These are phyloP conservation scores for Ornithorhynchus anatinus DNA, from an alignment of 2,113 vertebrate genomes.

Conservation along the genomic window DNA sequence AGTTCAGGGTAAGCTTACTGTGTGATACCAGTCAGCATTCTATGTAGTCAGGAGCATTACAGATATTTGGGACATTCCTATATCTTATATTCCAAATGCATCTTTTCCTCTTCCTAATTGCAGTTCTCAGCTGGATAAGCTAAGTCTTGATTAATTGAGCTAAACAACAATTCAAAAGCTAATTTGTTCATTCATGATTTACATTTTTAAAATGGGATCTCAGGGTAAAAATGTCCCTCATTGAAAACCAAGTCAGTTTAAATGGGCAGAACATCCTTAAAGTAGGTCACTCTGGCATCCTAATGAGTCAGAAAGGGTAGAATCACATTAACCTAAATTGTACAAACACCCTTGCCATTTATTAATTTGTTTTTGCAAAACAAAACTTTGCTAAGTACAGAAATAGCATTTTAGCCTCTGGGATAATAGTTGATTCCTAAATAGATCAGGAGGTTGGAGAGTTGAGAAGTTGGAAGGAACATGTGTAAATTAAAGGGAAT, in stretches of 20 bases:
- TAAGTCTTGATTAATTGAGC: constrained; percentile 52
- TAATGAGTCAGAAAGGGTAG: constrained; percentile 29
- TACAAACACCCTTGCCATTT: constrained; percentile 8
- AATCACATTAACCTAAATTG: constrained; percentile 44
- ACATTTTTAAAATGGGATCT: constrained; percentile 53
- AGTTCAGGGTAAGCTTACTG: constrained; percentile 11
- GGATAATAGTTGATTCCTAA: constrained; percentile 32
- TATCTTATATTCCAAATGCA: constrained; percentile 4
- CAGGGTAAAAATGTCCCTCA: constrained; percentile 48
- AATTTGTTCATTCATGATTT: constrained; percentile 52
- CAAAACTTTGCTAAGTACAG: constrained; percentile 12
- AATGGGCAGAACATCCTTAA: constrained; percentile 21
- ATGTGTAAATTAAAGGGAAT: constrained; percentile 36
- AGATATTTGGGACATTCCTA: constrained; percentile 1
- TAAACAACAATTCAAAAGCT: constrained; percentile 50
- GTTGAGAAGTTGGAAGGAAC: not conserved
- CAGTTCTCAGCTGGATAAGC: constrained; percentile 4
- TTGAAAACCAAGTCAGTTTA: constrained; percentile 51
- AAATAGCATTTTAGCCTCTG: not conserved
- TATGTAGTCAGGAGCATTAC: not conserved
- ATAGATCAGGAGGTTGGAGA: constrained; percentile 32
- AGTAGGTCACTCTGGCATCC: constrained; percentile 56
- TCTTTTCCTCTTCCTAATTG: constrained; percentile 30
- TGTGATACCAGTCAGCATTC: constrained; percentile 13
- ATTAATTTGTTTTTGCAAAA: constrained; percentile 21